Evolutionary conservation across 2,888 invertebrate genomes (phyloP).

Genomic region (Spisula solida): DNA sequence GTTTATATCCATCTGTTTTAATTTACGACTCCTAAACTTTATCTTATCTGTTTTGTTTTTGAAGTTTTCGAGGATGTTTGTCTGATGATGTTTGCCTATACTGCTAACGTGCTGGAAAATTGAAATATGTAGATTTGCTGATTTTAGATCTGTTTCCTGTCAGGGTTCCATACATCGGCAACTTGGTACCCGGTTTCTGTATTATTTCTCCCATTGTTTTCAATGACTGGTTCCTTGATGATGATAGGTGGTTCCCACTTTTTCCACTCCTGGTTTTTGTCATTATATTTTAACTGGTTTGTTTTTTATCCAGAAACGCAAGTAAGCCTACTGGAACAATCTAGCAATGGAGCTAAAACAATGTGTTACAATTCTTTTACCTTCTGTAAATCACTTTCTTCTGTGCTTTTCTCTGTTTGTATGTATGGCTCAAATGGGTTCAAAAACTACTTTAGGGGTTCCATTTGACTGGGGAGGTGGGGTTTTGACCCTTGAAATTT

Average conservation of each 20-base stretch:
- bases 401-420: no score
- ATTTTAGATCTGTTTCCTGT: conserved; percentile 11
- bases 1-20: conserved; percentile 48
- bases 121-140: conserved; percentile 26
- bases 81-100: conserved; percentile 37
- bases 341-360: no score
- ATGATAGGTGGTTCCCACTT: neutral
- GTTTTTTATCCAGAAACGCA: neutral
- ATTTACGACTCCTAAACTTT: conserved; percentile 43
- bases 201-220: neutral
- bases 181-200: neutral
- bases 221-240: neutral
- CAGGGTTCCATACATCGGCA: neutral
- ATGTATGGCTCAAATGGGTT: no score
- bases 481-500: no score
- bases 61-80: conserved; percentile 5
- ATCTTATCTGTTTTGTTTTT: conserved; percentile 52
- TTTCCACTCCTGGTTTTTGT: neutral
- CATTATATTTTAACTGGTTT: neutral
- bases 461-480: no score
- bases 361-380: no score
- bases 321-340: no score
- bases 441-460: no score
- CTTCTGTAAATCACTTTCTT: no score
- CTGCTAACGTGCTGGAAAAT: conserved; percentile 25